phyloP scores from a whole-genome alignment of 1,140 invertebrate genomes.

The Probaryconus sp. region DNA sequence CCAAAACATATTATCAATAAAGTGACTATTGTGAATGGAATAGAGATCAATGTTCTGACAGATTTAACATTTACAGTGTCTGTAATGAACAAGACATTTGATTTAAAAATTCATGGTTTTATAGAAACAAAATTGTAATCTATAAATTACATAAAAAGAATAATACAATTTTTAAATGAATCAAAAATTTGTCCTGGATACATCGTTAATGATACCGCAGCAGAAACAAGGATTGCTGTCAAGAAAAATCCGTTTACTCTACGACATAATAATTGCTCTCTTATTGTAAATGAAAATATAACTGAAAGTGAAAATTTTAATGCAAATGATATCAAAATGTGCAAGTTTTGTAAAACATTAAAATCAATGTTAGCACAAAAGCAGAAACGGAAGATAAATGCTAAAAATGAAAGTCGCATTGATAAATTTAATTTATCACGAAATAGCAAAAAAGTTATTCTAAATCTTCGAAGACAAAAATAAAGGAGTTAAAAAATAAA shows the following conservation, averaged over 20 bases:
- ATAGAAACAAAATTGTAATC: neutral
- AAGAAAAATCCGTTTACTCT: constrained; percentile 1
- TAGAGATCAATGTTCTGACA: neutral
- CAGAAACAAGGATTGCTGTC: neutral
- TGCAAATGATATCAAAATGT: no score
- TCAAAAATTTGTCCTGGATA: constrained; percentile 6
- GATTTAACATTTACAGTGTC: neutral
- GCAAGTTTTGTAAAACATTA: no score
- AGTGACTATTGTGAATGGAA: no score
- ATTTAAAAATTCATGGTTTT: constrained; percentile 1
- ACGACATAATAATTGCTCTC: constrained; percentile 3
- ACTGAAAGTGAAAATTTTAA: no score
- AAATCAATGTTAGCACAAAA: no score
- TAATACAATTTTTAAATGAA: constrained; percentile 3
- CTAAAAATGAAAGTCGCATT: no score
- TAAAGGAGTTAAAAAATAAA: no score
- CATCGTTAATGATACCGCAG: neutral
- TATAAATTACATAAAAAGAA: neutral
- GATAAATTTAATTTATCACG: no score
- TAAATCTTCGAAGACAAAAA: no score
- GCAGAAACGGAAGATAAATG: no score
- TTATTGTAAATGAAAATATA: neutral
- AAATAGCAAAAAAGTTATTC: no score
- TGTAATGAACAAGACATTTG: neutral
- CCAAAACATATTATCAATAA: no score